Evolutionary conservation across 2,888 invertebrate genomes (phyloP).

Genomic region (Heliconius ethilla): DNA sequence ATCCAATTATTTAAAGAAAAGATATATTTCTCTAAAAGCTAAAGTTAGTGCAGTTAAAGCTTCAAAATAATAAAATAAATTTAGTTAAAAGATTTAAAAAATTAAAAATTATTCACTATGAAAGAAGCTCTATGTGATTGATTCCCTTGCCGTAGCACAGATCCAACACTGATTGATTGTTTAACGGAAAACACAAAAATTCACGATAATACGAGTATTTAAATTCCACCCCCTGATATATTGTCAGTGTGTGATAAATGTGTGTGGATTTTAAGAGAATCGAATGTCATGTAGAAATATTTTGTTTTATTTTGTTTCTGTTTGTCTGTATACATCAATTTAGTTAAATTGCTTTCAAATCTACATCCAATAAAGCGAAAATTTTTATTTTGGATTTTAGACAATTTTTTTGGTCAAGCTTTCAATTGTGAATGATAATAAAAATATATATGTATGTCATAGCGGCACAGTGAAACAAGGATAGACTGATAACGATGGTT

Average conservation of each 20-base stretch:
- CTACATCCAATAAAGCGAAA: not conserved
- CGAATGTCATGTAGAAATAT: conserved; percentile 22
- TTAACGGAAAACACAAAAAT: conserved; percentile 46
- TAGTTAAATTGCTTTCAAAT: not conserved
- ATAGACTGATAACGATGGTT: too few species aligned
- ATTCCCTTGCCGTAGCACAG: conserved; percentile 46
- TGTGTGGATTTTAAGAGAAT: conserved; percentile 30
- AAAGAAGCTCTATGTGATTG: conserved; percentile 41
- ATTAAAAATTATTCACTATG: not conserved
- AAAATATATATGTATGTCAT: too few species aligned
- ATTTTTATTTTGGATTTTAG: not conserved
- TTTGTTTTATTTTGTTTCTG: conserved; percentile 6
- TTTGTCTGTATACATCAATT: not conserved
- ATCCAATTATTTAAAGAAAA: too few species aligned
- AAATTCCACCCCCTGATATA: conserved; percentile 40
- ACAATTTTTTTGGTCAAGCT: not conserved
- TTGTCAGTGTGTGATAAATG: conserved; percentile 32
- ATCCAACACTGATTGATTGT: conserved; percentile 59
- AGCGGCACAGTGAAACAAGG: too few species aligned
- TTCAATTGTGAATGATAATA: too few species aligned
- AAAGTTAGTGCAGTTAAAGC: not conserved
- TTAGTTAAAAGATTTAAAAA: not conserved
- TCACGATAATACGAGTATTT: conserved; percentile 43
- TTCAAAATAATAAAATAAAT: not conserved
- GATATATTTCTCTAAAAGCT: too few species aligned